A percentile compares a stretch with the other conserved stretches of the same genome.
Conservation (phyloP, 2,797 vertebrate genomes). For the Poeciliopsis turneri region DNA sequence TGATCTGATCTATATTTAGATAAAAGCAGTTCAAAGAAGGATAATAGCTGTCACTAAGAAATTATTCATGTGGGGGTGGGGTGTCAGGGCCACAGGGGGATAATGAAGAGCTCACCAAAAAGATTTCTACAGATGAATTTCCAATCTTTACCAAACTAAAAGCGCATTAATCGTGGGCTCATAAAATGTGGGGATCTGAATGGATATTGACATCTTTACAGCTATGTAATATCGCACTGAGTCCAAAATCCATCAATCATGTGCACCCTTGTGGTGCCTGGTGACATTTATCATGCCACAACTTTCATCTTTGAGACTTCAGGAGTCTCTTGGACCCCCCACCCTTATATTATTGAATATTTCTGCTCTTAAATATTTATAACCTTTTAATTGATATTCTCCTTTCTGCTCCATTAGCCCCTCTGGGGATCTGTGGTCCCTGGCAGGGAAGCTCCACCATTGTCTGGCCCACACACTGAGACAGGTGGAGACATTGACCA, state of each 20-base stretch:
- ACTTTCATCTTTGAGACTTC: conserved; percentile 78
- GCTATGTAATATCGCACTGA: conserved; percentile 56
- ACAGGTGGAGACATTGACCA: conserved; percentile 72
- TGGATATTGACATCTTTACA: conserved; percentile 71
- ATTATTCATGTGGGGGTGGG: conserved; percentile 40
- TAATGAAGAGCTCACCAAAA: conserved; percentile 45
- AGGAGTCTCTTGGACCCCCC: conserved; percentile 70
- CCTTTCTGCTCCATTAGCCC: conserved; percentile 75
- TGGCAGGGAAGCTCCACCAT: conserved; percentile 64
- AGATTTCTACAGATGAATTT: conserved; percentile 42
- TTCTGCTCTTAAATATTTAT: conserved; percentile 86
- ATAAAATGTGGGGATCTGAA: conserved; percentile 56
- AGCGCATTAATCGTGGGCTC: conserved; percentile 31
- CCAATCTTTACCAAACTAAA: conserved; percentile 31
- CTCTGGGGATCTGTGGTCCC: conserved; percentile 74
- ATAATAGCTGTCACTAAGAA: conserved; percentile 38
- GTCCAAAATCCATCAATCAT: conserved; percentile 72
- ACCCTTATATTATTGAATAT: conserved; percentile 84
- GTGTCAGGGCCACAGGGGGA: conserved; percentile 6
- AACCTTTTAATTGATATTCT: conserved; percentile 87
- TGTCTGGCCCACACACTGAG: conserved; percentile 75
- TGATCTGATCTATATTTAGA: conserved; percentile 64
- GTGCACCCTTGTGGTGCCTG: conserved; percentile 49
- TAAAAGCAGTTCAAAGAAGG: conserved; percentile 54
- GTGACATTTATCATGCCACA: conserved; percentile 82